Evolutionary conservation across 2,797 vertebrate species (phyloP), one percentile per base, ranked within the genome.

Genomic region (Poecilia picta): DNA sequence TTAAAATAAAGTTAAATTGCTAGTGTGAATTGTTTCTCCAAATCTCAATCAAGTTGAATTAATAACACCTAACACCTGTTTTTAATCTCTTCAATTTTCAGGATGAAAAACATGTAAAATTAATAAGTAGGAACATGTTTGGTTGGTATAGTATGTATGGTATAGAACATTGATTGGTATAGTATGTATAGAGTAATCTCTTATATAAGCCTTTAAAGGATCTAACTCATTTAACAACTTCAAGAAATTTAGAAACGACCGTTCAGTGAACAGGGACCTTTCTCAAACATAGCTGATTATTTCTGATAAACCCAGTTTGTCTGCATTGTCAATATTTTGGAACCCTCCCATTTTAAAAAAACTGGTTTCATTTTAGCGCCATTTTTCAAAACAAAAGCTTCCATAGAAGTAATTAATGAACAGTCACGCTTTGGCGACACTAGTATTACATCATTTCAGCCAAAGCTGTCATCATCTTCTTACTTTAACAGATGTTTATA

Each of bases 401-500:
- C 6, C 5, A 16, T 41, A 23, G 41, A 57, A 74, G 16, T 78
- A 28, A 74, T 64, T 45, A 49, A 77, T 41, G n/a, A 25, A 70
- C n/a, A 46, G 28, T 62, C 41, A 66, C 47, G 39, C 0, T 77
- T 23, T 43, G 76, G 45, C 45, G 68, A 72, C 75, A 72, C 8
- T 0, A 20, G 16, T 78, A 28, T 81, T 53, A 36, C 39, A 75
- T 75, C 53, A 66, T 49, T 36, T 31, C 25, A 47, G 33, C 36
- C 41, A 43, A 31, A 75, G 36, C 20, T 20, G 31, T 81, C 71
- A 74, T 75, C 75, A 73, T 45, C 7, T 31, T 75, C 79, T 76
- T 57, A 15, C 72, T 81, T 81, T 85, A 74, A 79, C 8, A 68
- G 72, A 4, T n/a, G 18, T 80, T 74, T 85, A 43, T 33, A 57